phyloP scores from a whole-genome alignment of 1,140 invertebrate genomes.

The Solenopsis invicta region DNA sequence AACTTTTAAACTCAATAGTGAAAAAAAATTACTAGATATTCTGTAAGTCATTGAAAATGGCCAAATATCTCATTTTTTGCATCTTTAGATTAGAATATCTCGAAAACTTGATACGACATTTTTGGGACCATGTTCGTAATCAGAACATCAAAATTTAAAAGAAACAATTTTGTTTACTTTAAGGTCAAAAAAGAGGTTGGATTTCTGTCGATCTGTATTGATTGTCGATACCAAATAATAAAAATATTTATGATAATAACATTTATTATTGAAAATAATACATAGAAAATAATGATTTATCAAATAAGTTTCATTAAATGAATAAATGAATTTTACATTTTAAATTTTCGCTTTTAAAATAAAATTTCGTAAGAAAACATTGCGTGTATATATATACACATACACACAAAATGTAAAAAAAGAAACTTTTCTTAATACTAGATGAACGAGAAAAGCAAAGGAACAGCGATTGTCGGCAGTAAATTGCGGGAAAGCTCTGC shows the following conservation, averaged over 20 bases:
- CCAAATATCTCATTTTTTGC: no score
- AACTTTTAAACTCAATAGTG: no score
- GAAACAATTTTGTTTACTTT: no score
- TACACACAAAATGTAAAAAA: constrained; percentile 2
- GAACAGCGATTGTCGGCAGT: constrained; percentile 29
- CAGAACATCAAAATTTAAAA: no score
- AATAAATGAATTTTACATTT: not conserved
- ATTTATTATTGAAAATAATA: not conserved
- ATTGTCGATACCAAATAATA: not conserved
- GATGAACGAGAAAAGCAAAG: constrained; percentile 23
- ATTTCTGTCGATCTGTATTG: no score
- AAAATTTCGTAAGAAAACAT: constrained; percentile 20
- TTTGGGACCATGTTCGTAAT: no score
- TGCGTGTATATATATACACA: not conserved
- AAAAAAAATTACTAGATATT: no score
- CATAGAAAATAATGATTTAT: not conserved
- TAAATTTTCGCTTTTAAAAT: not conserved
- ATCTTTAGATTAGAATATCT: no score
- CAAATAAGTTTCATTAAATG: not conserved
- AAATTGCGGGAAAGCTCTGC: constrained; percentile 20
- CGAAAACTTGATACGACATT: no score
- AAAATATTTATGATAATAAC: not conserved
- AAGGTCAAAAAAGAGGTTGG: no score
- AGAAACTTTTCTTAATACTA: not conserved
- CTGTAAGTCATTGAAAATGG: no score